Evolutionary conservation across 2,888 invertebrate genomes (phyloP), one percentile per base, ranked within the genome.

Genomic region (Phortica magna): DNA sequence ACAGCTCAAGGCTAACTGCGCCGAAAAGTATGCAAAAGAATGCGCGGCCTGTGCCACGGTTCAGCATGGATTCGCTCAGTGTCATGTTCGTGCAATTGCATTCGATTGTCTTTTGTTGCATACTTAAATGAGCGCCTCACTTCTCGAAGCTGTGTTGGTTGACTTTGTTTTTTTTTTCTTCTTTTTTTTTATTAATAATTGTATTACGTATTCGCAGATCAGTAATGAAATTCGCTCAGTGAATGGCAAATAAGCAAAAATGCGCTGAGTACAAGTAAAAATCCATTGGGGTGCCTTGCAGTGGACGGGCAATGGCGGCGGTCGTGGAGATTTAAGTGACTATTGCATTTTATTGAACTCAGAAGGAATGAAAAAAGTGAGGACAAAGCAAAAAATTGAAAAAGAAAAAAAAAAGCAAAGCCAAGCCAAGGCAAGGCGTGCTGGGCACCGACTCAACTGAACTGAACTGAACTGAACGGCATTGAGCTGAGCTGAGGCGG

Each of bases 281-380:
- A 48, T 48, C 48, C 48, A 14, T 14, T 48, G 48, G 48, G 48
- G 31, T 31, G 31, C 31, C 31, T 31, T 31, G 31, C 31, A 31
- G 31, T 31, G 31, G 5, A 4, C 31, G 31, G 31, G 31, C 31
- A 31, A 31, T 31, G 31, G 31, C 31, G 31, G 31, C 31, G 31
- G 31, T 31, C 31, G 31, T 31, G 31, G 31, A 31, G 31, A 31
- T 31, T 31, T 31, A 31, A 31, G 31, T 59, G 59, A 59, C 19
- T n/a, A 59, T 59, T 59, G 59, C 59, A 59, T 59, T 59, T 59
- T 59, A 59, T 59, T 59, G 59, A 59, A 59, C 59, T 2, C 9
- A 48, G 48, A 12, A 48, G 48, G 14, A 48, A 12, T 48, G 14
- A 14, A 9, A 48, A 48, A 48, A 14, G 31, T 31, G 31, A 31